These are phyloP conservation scores for Andricus curvator DNA, from an alignment of 2,888 invertebrate species.

Conservation along the genomic window DNA sequence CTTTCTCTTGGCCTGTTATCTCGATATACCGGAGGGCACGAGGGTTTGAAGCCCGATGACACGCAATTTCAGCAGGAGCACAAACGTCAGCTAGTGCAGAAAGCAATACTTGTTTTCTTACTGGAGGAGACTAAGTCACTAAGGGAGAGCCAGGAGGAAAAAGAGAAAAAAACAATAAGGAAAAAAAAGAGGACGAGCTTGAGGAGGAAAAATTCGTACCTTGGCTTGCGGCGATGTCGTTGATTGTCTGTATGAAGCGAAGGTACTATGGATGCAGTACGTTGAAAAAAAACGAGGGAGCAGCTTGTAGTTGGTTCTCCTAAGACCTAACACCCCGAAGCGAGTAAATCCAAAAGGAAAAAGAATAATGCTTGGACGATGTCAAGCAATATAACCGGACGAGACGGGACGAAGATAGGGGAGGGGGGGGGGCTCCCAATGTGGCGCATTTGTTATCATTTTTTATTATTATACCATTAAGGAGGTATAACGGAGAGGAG, in stretches of 20 bases:
- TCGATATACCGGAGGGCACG: constrained; percentile 12
- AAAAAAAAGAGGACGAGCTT: constrained; percentile 45
- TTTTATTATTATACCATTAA: too few relatives aligned
- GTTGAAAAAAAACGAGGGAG: constrained; percentile 50
- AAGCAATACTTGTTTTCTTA: constrained; percentile 36
- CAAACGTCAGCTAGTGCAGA: constrained; percentile 24
- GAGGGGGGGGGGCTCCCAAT: too few relatives aligned
- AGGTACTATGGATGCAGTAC: constrained; percentile 46
- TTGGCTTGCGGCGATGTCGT: constrained; percentile 59
- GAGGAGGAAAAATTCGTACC: constrained; percentile 49
- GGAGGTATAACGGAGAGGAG: too few relatives aligned
- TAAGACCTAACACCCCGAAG: constrained; percentile 38
- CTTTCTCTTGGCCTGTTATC: constrained; percentile 31
- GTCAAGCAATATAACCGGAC: neutral
- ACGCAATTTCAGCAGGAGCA: constrained; percentile 46
- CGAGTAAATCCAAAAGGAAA: constrained; percentile 14
- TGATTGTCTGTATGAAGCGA: constrained; percentile 61
- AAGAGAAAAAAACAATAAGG: constrained; percentile 36
- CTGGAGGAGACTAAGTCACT: constrained; percentile 24
- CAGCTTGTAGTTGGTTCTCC: constrained; percentile 44
- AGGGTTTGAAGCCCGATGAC: constrained; percentile 50
- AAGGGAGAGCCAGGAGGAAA: constrained; percentile 19
- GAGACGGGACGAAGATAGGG: neutral
- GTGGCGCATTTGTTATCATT: too few relatives aligned
- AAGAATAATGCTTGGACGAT: neutral